phyloP scores from a whole-genome alignment of 2,888 invertebrate genomes.

The Hypsopygia costalis region DNA sequence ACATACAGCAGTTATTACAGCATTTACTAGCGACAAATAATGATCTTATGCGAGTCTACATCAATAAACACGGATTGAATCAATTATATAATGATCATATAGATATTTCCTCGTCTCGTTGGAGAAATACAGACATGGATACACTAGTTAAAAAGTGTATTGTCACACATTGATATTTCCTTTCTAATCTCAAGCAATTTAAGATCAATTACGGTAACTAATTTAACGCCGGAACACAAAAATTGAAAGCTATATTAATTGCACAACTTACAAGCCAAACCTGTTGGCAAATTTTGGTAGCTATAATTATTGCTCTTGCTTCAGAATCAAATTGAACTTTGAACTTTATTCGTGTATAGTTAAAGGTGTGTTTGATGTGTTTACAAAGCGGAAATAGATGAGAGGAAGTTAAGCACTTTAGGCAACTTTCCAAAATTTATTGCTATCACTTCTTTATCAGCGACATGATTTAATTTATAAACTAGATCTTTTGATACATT shows the following conservation, averaged over 20 bases:
- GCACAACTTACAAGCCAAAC: conserved; percentile 31
- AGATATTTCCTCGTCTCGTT: neutral
- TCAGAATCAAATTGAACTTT: conserved; percentile 11
- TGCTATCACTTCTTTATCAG: conserved; percentile 30
- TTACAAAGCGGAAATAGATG: conserved; percentile 17
- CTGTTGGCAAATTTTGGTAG: conserved; percentile 19
- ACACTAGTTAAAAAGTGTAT: neutral
- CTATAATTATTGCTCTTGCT: conserved; percentile 1
- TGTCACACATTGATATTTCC: conserved; percentile 8
- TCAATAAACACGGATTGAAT: too few relatives aligned
- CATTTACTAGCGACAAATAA: too few relatives aligned
- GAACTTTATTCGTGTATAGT: conserved; percentile 17
- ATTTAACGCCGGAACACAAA: conserved; percentile 32
- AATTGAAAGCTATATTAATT: conserved; percentile 43
- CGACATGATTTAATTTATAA: conserved; percentile 18
- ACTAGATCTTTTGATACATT: conserved; percentile 8
- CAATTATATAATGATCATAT: too few relatives aligned
- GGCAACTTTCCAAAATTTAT: conserved; percentile 46
- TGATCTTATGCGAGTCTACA: too few relatives aligned
- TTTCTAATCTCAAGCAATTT: conserved; percentile 14
- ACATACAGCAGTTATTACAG: too few relatives aligned
- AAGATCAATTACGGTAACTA: conserved; percentile 19
- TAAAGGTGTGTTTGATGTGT: conserved; percentile 9
- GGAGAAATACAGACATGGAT: conserved; percentile 8
- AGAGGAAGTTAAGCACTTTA: conserved; percentile 22